Evolutionary conservation across 2,113 vertebrate genomes (phyloP), one percentile per base, ranked within the genome.

Genomic region (Accipiter cooperii): DNA sequence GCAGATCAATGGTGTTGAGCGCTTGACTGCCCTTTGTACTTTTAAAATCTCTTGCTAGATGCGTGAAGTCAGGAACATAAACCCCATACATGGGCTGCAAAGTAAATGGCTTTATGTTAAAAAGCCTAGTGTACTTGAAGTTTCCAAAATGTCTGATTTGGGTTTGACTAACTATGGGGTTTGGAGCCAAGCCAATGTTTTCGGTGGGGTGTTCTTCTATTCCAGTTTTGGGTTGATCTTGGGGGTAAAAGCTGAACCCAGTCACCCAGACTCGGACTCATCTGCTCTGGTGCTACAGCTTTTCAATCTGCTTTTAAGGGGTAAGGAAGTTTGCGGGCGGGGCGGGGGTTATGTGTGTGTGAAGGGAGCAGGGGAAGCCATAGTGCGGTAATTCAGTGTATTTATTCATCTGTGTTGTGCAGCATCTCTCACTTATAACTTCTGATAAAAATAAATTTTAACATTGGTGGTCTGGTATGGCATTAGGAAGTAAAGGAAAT

Each of bases 21-120:
- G 7, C 28, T 61, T 68, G 60, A 34, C 80, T 94, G 79, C 68
- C 75, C 79, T 95, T 95, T 95, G 84, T 93, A 47, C 96, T 95
- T 84, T 34, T 71, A 85, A 96, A 94, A 96, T 94, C 78, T 93
- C 65, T 47, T 38, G 28, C 70, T 85, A 16, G 65, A 83, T 74
- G 77, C 3, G 8, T 84, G 74, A 88, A 95, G 95, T 46, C 76
- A 60, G 88, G 71, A 89, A 19, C 58, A 64, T 46, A 88, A 94
- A 94, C 34, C 66, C 55, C 54, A 19, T 25, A 63, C 29, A 36
- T 5, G 22, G 70, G 29, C 40, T 52, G 40, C 42, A 44, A 90
- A 86, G 12, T 52, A 46, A 77, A 70, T 70, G 58, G 17, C 36
- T 74, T 90, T 69, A 6, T 80, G 5, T 44, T 74, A 20, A 60